These are phyloP conservation scores for Petrocephalus zakoni DNA, from an alignment of 2,113 vertebrate species.

Conservation along the genomic window DNA sequence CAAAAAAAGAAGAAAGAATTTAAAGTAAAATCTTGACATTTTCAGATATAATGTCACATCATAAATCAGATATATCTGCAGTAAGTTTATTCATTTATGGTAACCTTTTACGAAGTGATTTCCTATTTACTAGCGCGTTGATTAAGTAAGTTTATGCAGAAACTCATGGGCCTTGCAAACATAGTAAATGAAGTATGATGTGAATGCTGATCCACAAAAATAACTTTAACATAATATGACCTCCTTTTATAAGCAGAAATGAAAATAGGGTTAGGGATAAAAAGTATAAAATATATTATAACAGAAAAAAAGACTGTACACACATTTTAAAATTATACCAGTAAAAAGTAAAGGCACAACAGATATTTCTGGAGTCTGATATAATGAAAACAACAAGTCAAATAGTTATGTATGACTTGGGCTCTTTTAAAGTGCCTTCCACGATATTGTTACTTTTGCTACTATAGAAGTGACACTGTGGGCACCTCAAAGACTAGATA, in stretches of 20 bases:
- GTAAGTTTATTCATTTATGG: background rate
- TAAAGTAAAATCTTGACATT: conserved; percentile 3
- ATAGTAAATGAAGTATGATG: background rate
- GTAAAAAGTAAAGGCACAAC: background rate
- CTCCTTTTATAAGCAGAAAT: background rate
- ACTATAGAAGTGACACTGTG: background rate
- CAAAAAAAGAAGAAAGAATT: background rate
- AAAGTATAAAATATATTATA: background rate
- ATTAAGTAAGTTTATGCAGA: background rate
- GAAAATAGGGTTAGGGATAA: background rate
- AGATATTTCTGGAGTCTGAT: background rate
- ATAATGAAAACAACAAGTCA: background rate
- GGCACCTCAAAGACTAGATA: background rate
- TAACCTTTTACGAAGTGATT: conserved; percentile 5
- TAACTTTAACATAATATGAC: background rate
- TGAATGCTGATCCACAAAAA: background rate
- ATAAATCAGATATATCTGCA: conserved; percentile 1
- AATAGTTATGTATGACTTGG: background rate
- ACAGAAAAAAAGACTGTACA: background rate
- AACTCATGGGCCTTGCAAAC: background rate
- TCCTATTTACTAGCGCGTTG: background rate
- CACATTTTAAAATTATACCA: background rate
- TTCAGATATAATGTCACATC: background rate
- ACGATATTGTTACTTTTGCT: background rate
- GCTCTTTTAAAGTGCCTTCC: background rate